Evolutionary conservation across 1,140 invertebrate species (phyloP).

Genomic region (Drosophila lacertosa): DNA sequence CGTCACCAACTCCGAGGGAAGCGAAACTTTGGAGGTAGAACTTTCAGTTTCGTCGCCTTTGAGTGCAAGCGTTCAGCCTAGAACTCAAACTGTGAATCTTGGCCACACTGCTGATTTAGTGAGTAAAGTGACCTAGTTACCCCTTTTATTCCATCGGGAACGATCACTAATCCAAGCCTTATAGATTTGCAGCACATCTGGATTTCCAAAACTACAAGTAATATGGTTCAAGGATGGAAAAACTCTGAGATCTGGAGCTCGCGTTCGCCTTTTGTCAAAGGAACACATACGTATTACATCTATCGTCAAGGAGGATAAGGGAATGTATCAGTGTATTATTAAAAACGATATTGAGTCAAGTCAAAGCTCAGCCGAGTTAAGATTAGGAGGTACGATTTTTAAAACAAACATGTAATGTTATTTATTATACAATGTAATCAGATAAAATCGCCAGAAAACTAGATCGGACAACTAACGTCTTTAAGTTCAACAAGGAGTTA

Average conservation of each 20-base stretch:
- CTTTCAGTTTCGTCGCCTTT: slow-evolving; percentile 85
- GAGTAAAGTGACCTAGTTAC: slow-evolving; percentile 72
- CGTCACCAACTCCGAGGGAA: slow-evolving; percentile 85
- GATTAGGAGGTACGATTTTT: slow-evolving; percentile 88
- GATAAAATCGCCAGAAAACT: too few species aligned
- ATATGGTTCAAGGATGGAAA: slow-evolving; percentile 91
- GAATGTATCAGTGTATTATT: slow-evolving; percentile 94
- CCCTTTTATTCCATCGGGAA: background rate
- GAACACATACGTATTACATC: slow-evolving; percentile 87
- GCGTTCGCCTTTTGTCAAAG: slow-evolving; percentile 85
- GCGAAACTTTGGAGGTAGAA: slow-evolving; percentile 85
- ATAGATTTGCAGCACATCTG: slow-evolving; percentile 89
- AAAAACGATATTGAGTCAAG: slow-evolving; percentile 88
- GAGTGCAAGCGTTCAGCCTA: slow-evolving; percentile 85
- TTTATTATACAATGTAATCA: background rate
- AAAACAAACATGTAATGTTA: background rate
- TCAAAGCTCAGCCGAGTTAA: slow-evolving; percentile 89
- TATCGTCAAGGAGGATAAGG: slow-evolving; percentile 89
- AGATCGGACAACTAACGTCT: too few species aligned
- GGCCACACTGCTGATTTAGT: slow-evolving; percentile 86
- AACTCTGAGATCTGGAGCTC: slow-evolving; percentile 86
- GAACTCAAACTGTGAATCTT: slow-evolving; percentile 85
- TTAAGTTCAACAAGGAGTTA: too few species aligned
- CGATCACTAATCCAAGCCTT: slow-evolving; percentile 39
- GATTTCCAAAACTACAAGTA: slow-evolving; percentile 89